Evolutionary conservation across 2,113 vertebrate genomes (phyloP).

Genomic region (Ursus arctos): DNA sequence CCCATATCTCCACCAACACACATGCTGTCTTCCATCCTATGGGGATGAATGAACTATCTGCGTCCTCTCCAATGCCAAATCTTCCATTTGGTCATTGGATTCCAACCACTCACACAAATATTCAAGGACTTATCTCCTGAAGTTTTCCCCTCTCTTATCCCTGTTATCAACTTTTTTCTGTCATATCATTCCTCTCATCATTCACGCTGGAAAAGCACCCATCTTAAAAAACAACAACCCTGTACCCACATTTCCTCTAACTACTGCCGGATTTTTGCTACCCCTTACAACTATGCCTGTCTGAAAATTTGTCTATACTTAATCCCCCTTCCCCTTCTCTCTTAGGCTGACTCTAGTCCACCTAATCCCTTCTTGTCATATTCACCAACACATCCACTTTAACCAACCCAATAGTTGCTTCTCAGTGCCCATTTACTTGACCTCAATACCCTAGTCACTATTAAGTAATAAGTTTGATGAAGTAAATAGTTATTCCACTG

Average conservation of each 20-base stretch:
- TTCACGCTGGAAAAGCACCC: neutral
- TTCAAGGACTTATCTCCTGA: neutral
- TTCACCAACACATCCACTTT: neutral
- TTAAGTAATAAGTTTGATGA: neutral
- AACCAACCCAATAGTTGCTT: neutral
- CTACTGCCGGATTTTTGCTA: neutral
- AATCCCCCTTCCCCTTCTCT: neutral
- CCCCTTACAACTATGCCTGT: neutral
- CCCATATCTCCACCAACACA: neutral
- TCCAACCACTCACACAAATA: neutral
- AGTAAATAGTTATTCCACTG: neutral
- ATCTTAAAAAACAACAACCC: neutral
- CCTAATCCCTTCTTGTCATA: neutral
- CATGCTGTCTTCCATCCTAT: neutral
- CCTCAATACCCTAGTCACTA: neutral
- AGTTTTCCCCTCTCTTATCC: neutral
- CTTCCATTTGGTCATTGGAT: neutral
- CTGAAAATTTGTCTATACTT: neutral
- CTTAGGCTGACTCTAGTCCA: neutral
- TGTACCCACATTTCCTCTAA: neutral
- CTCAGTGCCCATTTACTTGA: neutral
- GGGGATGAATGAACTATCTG: neutral
- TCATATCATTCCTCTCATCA: neutral
- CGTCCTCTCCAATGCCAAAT: neutral
- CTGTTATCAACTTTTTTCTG: neutral